Base-by-base conservation (phyloP, 1,140 invertebrate species). In the Elysia chlorotica region DNA sequence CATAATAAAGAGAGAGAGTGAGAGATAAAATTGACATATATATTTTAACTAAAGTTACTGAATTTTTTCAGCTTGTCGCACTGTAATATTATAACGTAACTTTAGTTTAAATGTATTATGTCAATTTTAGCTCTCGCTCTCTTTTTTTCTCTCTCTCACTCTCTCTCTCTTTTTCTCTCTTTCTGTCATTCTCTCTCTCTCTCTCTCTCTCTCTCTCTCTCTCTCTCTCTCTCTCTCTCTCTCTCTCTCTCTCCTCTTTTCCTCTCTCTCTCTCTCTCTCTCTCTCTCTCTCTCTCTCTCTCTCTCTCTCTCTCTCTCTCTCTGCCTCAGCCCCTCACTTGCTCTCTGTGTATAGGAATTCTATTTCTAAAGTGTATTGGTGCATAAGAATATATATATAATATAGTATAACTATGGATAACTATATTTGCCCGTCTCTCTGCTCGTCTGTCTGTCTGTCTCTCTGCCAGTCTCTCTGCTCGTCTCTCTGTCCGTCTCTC, bases 151-250 rank as follows among this genome's bases (percentile, higher is more conserved):
- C 65, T 73, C 36, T 73, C n/a, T 56, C 41, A 57, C 33, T 61
- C 31, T 41, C 41, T 57, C 35, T 65, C n/a, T 38, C 21, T 65
- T 54, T 66, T 23, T 65, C 0, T 37, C 6, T 74, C 65, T 31
- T 23, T 71, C 67, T 54, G 36, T 74, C 41, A 35, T 38, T 71
- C 56, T 75, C 57, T 66, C 73, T 67, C 30, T 59, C 67, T 54
- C 36, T 66, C 37, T 70, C 21, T 38, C 56, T 59, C 17, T 53
- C 66, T 56, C 61, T 65, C 35, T 65, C n/a, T 38, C 30, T 71
- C 61, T 66, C 41, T 65, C 1, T 37, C 5, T 74, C 65, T 31
- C 37, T 71, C 67, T 54, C 59, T 74, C 41, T 53, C 56, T 71
- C 56, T 75, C 65, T 66, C 73, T 67, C 37, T 59, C 67, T 54